Base-by-base conservation (phyloP, 2,113 vertebrate species). In the Megaceryle torquata region DNA sequence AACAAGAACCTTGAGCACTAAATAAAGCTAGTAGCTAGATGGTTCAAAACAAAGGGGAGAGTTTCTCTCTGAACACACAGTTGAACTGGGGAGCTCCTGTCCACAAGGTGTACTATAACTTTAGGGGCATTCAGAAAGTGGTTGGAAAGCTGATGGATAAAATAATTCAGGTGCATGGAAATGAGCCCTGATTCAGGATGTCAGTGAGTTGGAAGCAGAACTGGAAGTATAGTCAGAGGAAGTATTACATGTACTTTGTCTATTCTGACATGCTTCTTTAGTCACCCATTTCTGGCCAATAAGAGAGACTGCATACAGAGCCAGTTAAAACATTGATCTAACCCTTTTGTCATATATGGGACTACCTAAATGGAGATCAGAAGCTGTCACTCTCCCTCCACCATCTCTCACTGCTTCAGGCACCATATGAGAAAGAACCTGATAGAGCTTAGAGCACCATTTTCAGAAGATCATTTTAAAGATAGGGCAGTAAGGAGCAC, bases 111-210 rank as follows among this genome's bases (percentile, higher is more conserved):
- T 81, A 14, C 22, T 56, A 5, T 70, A 28, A 78, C 25, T 3
- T 1, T 43, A 70, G 25, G 44, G 24, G 60, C 22, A n/a, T 50
- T 70, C 31, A n/a, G 12, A 84, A 20, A 18, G 60, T 0, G 0
- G 14, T 3, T 82, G 35, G 18, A 88, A 89, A 86, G 64, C 11
- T 63, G 31, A 26, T 35, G 21, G n/a, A 59, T 35, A 63, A 89
- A 69, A 84, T 83, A 67, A 70, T 10, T 50, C 13, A 9, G 5
- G 1, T 57, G 37, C 17, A 59, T 29, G 68, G 41, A 88, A 92
- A 44, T 17, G 11, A 43, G 7, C 89, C 25, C 28, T 48, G 13
- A 15, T 82, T 85, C 56, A 68, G 61, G 20, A 75, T 48, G 24
- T 24, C 11, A 9, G 8, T 24, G 28, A 71, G 33, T 10, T 46